A percentile compares a stretch with the other conserved stretches of the same genome.
phyloP scores from a whole-genome alignment of 2,113 vertebrate species.

The Strigops habroptila region DNA sequence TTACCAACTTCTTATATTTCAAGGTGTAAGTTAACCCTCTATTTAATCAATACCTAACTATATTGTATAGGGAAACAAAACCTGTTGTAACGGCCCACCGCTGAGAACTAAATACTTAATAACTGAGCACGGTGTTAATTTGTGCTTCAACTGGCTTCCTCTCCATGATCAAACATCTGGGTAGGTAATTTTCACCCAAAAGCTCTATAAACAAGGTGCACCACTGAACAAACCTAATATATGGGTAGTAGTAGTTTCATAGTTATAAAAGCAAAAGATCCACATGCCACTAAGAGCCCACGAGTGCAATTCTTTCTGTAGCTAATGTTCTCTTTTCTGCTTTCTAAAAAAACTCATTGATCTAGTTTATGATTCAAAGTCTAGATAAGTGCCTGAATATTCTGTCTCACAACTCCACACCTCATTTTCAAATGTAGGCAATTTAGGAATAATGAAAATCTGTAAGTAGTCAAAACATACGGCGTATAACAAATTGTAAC shows the following conservation, averaged over 20 bases:
- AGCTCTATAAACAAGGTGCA: constrained; percentile 51
- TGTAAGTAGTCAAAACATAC: neutral
- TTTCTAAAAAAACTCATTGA: constrained; percentile 13
- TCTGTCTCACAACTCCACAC: constrained; percentile 24
- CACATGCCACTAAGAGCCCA: neutral
- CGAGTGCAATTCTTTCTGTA: constrained; percentile 2
- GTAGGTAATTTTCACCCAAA: constrained; percentile 67
- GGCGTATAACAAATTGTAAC: neutral
- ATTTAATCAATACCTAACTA: constrained; percentile 21
- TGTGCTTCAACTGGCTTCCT: constrained; percentile 61
- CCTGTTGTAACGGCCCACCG: neutral
- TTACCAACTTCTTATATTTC: neutral
- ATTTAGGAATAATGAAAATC: constrained; percentile 49
- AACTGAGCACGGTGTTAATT: constrained; percentile 59
- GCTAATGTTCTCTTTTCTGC: neutral
- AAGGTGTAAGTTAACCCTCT: neutral
- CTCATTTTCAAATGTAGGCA: constrained; percentile 35
- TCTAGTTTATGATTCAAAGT: constrained; percentile 45
- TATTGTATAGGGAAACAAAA: constrained; percentile 7
- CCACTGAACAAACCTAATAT: constrained; percentile 35
- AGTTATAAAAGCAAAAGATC: constrained; percentile 29
- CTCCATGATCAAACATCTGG: constrained; percentile 68
- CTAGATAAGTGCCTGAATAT: constrained; percentile 20
- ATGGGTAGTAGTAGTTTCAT: neutral
- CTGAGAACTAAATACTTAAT: constrained; percentile 70